Evolutionary conservation across 2,888 invertebrate genomes (phyloP), one percentile per base, ranked within the genome.

Genomic region (Sarcophaga variegata): DNA sequence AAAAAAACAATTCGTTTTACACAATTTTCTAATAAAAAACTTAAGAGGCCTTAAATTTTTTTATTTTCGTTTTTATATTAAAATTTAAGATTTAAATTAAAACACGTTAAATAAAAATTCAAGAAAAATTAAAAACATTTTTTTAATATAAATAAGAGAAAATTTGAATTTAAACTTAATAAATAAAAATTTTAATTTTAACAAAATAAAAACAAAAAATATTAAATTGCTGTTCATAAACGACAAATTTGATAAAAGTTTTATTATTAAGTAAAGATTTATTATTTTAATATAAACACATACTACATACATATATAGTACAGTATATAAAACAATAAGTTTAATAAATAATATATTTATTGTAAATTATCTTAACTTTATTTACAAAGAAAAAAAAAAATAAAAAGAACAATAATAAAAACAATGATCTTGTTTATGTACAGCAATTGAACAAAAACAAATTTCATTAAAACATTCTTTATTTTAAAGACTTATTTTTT

Each of bases 201-300:
- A 49, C 25, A 54, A 69, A 60, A 11, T 22, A 22, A 22, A 22
- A 20, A 20, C 45, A 64, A 67, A 22, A 54, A 63, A 37, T 27
- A 60, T 37, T 8, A 2, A 37, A 88, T 89, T 90, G 91, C 91
- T 92, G 92, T 91, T 91, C 90, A 91, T 90, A 89, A 91, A 90
- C 89, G 90, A 91, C 89, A 25, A 37, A 66, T 64, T 69, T 75
- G 54, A 70, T 25, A 47, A 60, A 76, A 22, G 3, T 20, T 63
- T n/a, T 62, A 62, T 49, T 47, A 59, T 37, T 37, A 37, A 37
- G 37, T 37, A 37, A 37, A 37, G 37, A 37, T 37, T 37, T 10
- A 37, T 37, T 37, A 37, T 37, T 37, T 37, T 8, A 37, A 37
- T 37, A 37, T 37, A 37, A 37, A 37, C 8, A 37, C 6, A 37